Evolutionary conservation across 2,888 invertebrate species (phyloP), one percentile per base, ranked within the genome.

Genomic region (Xanthorhoe designata): DNA sequence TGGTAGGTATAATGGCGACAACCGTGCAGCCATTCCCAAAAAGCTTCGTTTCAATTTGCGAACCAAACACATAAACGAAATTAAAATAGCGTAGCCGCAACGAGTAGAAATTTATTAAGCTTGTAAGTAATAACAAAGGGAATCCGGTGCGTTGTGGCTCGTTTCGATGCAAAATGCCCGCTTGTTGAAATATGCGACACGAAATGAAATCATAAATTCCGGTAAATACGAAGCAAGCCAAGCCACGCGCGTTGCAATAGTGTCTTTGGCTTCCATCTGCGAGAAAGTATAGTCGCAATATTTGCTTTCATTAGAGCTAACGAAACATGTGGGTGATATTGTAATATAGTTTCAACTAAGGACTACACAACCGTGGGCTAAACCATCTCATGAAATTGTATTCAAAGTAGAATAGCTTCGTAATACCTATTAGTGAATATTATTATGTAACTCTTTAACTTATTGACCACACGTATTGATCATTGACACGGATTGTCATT

Each of bases 181-280:
- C 81, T 82, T 80, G 75, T 80, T 89, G 88, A 90, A 88, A 89
- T 90, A 90, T 87, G 89, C 86, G 86, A 87, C 83, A 83, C 86
- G 84, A 91, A 90, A 91, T 91, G 89, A 91, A 91, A 89, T 87
- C 88, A 90, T 91, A 91, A 91, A 91, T 91, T 89, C 78, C 76
- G 73, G 85, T 85, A 84, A 89, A 88, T 85, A 86, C 78, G 80
- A 78, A 76, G 75, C 82, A 82, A 76, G 77, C 76, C 76, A 74
- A 77, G 78, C 78, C 71, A 62, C 72, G 82, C 79, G 79, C 78
- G 76, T 76, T 76, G 76, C 74, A 71, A 74, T 75, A 72, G 72
- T 72, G 75, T 76, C 76, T 75, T 72, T 71, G 68, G 71, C 63
- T 70, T 65, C 70, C 71, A 74, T 74, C 73, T 67, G 68, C 49